Evolutionary conservation across 2,888 invertebrate genomes (phyloP), one percentile per base, ranked within the genome.

Genomic region (Listrodromus nycthemerus): DNA sequence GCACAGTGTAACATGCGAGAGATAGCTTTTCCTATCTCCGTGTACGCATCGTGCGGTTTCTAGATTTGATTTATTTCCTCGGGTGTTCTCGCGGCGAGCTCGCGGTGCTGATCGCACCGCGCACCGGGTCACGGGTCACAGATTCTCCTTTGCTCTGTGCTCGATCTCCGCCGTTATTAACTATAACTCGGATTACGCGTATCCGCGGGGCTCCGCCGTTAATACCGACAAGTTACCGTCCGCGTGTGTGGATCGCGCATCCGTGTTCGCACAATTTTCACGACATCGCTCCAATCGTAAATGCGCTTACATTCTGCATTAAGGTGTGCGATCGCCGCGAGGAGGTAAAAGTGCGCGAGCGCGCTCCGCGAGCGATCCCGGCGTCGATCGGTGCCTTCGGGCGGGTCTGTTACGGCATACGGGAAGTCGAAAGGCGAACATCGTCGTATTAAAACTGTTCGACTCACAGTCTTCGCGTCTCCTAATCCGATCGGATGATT

Each of bases 41-140:
- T 80, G 76, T 67, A 77, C 83, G 80, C 83, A 83, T 83, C 83
- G 73, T 77, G 77, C 77, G 83, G 83, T 83, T 80, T 69, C 73
- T 69, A 80, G 76, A 69, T 83, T 80, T 83, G 83, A 83, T 83
- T 83, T 83, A 83, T 83, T 73, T 83, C 80, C 80, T 80, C 83
- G 73, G 63, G 75, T 55, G 71, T 63, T 67, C 33, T 63, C 50
- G n/a, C 45, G 63, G 24, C 27, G 41, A 16, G 76, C 76, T 71
- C 27, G 80, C 67, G 80, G 73, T 76, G 67, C 61, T 74, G 58
- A 52, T 80, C 58, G 76, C 67, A 73, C 71, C 30, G 37, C n/a
- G 48, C 21, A 37, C 21, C n/a, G 77, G 80, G 73, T 83, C 80
- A 77, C 67, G 67, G 83, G 83, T 83, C 80, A 58, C 50, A 80